These are phyloP conservation scores for Opisthograptis luteolata DNA, from an alignment of 2,888 invertebrate species.

Conservation along the genomic window DNA sequence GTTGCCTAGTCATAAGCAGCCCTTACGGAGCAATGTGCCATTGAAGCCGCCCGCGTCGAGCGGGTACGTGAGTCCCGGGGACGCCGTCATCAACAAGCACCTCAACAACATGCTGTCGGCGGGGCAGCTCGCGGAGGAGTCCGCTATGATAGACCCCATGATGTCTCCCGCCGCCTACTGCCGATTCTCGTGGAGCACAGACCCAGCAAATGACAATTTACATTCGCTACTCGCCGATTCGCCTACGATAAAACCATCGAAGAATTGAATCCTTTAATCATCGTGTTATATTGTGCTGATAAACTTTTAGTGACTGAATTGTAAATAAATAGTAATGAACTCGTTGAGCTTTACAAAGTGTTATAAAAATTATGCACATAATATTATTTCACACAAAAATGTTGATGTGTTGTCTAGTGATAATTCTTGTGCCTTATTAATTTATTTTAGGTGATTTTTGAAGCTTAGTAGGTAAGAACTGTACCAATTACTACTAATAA, in stretches of 20 bases:
- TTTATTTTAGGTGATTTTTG: slow-evolving; percentile 80
- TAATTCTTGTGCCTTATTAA: slow-evolving; percentile 84
- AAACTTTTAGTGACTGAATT: slow-evolving; percentile 66
- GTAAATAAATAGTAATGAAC: slow-evolving; percentile 66
- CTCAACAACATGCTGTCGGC: slow-evolving; percentile 70
- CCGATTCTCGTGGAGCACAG: slow-evolving; percentile 80
- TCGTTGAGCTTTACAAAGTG: slow-evolving; percentile 66
- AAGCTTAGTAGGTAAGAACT: slow-evolving; percentile 75
- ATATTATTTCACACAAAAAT: slow-evolving; percentile 65
- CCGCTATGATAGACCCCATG: slow-evolving; percentile 73
- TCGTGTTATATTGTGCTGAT: slow-evolving; percentile 59
- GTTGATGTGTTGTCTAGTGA: slow-evolving; percentile 78
- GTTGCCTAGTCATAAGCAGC: slow-evolving; percentile 72
- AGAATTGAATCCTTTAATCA: slow-evolving; percentile 63
- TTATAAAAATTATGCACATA: slow-evolving; percentile 67
- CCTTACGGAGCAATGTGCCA: slow-evolving; percentile 60
- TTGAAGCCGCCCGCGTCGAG: slow-evolving; percentile 61
- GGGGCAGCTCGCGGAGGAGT: slow-evolving; percentile 66
- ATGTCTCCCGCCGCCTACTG: slow-evolving; percentile 81
- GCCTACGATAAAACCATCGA: slow-evolving; percentile 60
- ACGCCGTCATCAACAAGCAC: slow-evolving; percentile 75
- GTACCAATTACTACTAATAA: slow-evolving; percentile 14
- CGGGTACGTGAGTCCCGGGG: slow-evolving; percentile 73
- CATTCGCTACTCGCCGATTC: slow-evolving; percentile 72
- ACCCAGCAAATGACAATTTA: slow-evolving; percentile 76